Percentiles rank a stretch among this genome's conserved stretches.
Conservation (phyloP, 2,888 invertebrate genomes). For the Athalia circularis region DNA sequence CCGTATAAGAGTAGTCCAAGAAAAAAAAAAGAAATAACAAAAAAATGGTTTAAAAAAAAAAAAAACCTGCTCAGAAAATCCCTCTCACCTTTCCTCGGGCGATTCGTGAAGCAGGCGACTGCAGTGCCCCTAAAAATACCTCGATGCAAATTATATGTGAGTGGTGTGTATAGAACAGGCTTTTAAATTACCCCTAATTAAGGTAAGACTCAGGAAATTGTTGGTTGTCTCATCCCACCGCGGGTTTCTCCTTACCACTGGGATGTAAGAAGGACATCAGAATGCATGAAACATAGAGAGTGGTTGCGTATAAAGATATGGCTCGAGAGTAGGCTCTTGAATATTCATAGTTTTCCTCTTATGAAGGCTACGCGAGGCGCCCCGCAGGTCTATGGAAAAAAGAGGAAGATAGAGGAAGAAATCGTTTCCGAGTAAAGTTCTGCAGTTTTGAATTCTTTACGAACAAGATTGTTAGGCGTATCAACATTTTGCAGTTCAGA, state of each 20-base stretch:
- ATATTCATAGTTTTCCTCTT: constrained; percentile 62
- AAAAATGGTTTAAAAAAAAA: constrained; percentile 16
- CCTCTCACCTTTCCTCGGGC: constrained; percentile 1
- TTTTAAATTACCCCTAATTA: constrained; percentile 64
- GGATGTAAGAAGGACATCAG: constrained; percentile 66
- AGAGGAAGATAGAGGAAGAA: constrained; percentile 10
- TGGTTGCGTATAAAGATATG: constrained; percentile 56
- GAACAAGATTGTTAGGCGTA: too few species aligned
- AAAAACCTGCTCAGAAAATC: constrained; percentile 27
- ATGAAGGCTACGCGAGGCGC: constrained; percentile 22
- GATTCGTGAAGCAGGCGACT: neutral
- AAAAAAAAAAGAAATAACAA: constrained; percentile 6
- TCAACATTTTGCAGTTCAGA: too few species aligned
- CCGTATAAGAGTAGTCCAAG: constrained; percentile 35
- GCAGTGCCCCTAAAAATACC: constrained; percentile 12
- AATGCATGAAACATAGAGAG: constrained; percentile 67
- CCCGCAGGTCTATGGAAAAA: neutral
- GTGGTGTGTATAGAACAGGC: constrained; percentile 49
- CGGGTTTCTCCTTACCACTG: constrained; percentile 26
- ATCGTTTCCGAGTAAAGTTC: neutral
- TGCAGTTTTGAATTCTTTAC: too few species aligned
- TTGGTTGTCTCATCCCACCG: constrained; percentile 46
- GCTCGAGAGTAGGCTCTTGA: constrained; percentile 60
- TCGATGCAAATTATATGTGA: constrained; percentile 27
- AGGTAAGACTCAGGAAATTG: constrained; percentile 59